A percentile compares a stretch with the other conserved stretches of the same genome.
Evolutionary conservation across 2,888 invertebrate species (phyloP).

Genomic region (Microdon myrmicae): DNA sequence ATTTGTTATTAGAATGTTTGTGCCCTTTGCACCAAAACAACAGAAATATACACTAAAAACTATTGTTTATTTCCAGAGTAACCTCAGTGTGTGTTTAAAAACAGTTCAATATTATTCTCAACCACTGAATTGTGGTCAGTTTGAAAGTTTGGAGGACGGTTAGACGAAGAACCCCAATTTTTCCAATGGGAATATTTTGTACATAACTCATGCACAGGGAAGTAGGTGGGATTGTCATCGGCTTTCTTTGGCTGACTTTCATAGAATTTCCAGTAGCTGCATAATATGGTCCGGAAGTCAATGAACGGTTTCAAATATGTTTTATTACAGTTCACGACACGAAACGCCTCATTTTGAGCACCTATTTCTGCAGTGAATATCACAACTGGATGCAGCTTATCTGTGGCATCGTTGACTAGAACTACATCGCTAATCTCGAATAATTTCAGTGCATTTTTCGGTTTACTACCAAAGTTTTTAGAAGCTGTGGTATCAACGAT

Average conservation of each 20-base stretch:
- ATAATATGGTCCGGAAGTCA: slow-evolving; percentile 93
- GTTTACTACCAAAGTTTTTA: slow-evolving; percentile 94
- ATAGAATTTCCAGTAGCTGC: slow-evolving; percentile 82
- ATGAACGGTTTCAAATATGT: slow-evolving; percentile 94
- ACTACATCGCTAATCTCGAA: slow-evolving; percentile 98
- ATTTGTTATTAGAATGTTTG: no score
- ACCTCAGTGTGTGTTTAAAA: no score
- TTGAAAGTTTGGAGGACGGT: slow-evolving; percentile 90
- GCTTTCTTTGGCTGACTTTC: slow-evolving; percentile 78
- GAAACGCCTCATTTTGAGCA: slow-evolving; percentile 91
- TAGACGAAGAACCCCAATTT: slow-evolving; percentile 93
- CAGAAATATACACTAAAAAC: no score
- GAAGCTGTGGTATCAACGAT: slow-evolving; percentile 86
- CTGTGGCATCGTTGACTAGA: slow-evolving; percentile 75
- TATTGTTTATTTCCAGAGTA: no score
- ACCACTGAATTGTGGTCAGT: slow-evolving; percentile 87
- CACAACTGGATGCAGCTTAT: slow-evolving; percentile 61
- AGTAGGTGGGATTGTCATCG: slow-evolving; percentile 85
- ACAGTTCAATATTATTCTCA: slow-evolving; percentile 91
- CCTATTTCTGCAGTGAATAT: slow-evolving; percentile 78
- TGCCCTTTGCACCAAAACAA: no score
- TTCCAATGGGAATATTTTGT: slow-evolving; percentile 78
- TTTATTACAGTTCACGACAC: slow-evolving; percentile 93
- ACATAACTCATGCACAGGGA: slow-evolving; percentile 88
- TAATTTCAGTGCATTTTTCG: slow-evolving; percentile 92